A percentile compares a stretch with the other conserved stretches of the same genome.
phyloP scores from a whole-genome alignment of 2,797 vertebrate genomes.

The Scolopax bukidnonensis region DNA sequence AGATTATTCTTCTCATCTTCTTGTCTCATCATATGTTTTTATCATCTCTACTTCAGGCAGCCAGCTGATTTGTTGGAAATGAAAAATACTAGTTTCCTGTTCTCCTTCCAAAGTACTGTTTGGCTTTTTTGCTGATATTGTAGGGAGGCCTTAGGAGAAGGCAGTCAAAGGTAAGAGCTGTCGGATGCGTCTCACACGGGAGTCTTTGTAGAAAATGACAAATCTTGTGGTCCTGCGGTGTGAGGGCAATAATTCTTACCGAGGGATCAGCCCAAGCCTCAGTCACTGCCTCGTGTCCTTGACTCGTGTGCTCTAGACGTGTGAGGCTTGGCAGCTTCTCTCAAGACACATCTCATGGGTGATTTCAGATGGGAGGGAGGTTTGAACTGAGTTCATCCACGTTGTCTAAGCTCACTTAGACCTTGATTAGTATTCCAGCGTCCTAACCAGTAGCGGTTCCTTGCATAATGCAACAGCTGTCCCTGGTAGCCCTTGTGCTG shows the following conservation, averaged over 20 bases:
- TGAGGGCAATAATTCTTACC: not conserved
- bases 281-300: not conserved
- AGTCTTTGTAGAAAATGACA: not conserved
- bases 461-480: conserved; percentile 1
- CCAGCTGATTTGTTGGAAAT: not conserved
- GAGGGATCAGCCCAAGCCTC: not conserved
- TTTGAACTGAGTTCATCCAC: not conserved
- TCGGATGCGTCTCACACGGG: rapidly evolving
- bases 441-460: not conserved
- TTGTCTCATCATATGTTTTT: not conserved
- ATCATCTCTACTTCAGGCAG: not conserved
- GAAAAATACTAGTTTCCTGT: not conserved
- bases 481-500: not conserved
- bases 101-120: not conserved
- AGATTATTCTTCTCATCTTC: not conserved
- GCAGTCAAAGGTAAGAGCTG: not conserved
- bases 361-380: not conserved
- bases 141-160: not conserved
- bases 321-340: not conserved
- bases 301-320: not conserved
- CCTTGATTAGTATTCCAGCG: conserved; percentile 4
- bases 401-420: not conserved
- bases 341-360: not conserved
- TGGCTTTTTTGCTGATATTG: not conserved
- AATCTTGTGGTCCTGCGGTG: not conserved